A percentile compares a stretch with the other conserved stretches of the same genome.
Evolutionary conservation across 2,888 invertebrate genomes (phyloP).

Genomic region (Calameuta filiformis): DNA sequence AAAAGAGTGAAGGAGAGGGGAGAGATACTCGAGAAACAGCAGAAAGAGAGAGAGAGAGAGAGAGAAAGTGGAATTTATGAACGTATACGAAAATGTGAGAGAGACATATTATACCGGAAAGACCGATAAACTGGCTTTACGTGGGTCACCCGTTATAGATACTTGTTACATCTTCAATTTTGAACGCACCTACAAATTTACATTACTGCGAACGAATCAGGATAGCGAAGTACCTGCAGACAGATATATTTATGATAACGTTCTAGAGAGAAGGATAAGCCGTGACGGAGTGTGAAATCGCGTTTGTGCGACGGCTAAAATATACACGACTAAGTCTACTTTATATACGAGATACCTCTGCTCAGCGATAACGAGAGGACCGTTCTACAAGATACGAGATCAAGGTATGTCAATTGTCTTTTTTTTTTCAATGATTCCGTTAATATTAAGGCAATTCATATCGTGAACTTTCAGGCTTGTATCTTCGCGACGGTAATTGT

Average conservation of each 20-base stretch:
- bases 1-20: too few relatives aligned
- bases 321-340: constrained; percentile 23
- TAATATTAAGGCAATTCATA: too few relatives aligned
- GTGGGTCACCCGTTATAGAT: too few relatives aligned
- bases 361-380: constrained; percentile 28
- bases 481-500: too few relatives aligned
- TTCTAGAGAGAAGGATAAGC: constrained; percentile 11
- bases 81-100: too few relatives aligned
- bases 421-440: too few relatives aligned
- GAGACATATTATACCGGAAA: too few relatives aligned
- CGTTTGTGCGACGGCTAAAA: constrained; percentile 21
- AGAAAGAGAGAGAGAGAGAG: constrained; percentile 18
- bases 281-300: constrained; percentile 34
- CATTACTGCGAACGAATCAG: constrained; percentile 46
- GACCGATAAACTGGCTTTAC: too few relatives aligned
- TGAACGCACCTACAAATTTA: background rate
- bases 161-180: too few relatives aligned
- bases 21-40: constrained; percentile 6
- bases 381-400: constrained; percentile 34
- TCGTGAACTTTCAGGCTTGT: too few relatives aligned
- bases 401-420: constrained; percentile 31
- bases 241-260: constrained; percentile 57
- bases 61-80: constrained; percentile 5
- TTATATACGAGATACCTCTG: constrained; percentile 24
- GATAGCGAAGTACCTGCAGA: constrained; percentile 61